These are phyloP conservation scores for Auanema freiburgensis DNA, from an alignment of 2,888 invertebrate species.

Conservation along the genomic window DNA sequence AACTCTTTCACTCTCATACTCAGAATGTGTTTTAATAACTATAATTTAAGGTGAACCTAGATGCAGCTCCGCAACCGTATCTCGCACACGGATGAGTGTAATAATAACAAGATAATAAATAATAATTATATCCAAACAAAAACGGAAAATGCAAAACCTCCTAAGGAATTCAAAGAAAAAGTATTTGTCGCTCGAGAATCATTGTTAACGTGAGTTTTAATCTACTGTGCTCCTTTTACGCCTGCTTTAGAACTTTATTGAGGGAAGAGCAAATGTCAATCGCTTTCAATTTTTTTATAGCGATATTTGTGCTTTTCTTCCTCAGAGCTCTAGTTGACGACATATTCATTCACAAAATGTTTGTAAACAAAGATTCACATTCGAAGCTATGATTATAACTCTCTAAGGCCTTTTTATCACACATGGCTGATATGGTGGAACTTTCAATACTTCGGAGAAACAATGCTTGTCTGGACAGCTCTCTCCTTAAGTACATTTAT, in stretches of 20 bases:
- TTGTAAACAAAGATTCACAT: slow-evolving; percentile 13
- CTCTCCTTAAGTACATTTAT: slow-evolving; percentile 55
- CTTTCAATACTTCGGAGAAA: slow-evolving; percentile 52
- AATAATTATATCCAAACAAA: not conserved
- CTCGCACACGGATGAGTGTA: too few relatives aligned
- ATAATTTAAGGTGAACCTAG: too few relatives aligned
- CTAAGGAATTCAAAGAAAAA: slow-evolving; percentile 45
- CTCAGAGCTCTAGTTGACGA: slow-evolving; percentile 54
- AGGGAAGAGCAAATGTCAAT: slow-evolving; percentile 44
- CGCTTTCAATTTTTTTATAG: slow-evolving; percentile 56
- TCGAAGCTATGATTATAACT: not conserved
- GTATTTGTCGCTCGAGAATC: slow-evolving; percentile 48
- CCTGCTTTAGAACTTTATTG: slow-evolving; percentile 33
- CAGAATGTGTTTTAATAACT: too few relatives aligned
- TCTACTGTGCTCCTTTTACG: not conserved
- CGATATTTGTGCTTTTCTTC: slow-evolving; percentile 50
- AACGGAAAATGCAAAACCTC: not conserved
- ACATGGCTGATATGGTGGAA: slow-evolving; percentile 63
- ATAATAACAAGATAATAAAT: too few relatives aligned
- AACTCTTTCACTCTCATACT: too few relatives aligned
- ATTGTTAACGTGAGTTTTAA: slow-evolving; percentile 43
- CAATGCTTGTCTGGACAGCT: slow-evolving; percentile 53
- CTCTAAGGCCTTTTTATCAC: slow-evolving; percentile 56
- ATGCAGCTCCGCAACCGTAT: too few relatives aligned
- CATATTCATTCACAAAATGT: slow-evolving; percentile 52